Evolutionary conservation across 1,140 invertebrate genomes (phyloP), one percentile per base, ranked within the genome.

Genomic region (Drosophila bipectinata): DNA sequence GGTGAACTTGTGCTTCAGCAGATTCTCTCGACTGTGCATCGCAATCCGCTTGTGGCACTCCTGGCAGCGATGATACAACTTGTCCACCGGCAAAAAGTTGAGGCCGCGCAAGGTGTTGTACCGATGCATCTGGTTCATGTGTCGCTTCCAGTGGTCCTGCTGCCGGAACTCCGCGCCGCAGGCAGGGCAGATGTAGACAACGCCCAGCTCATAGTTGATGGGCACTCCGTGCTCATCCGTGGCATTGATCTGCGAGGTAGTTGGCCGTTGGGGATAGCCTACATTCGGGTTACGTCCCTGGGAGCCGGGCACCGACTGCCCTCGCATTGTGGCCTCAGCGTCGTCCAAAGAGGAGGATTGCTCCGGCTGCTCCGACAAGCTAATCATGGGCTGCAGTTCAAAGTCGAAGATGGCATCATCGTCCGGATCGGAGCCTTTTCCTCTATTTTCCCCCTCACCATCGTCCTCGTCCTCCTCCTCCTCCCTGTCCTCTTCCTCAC

Each of bases 1-100:
- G n/a, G 90, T 91, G 14, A 91, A 91, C 77, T 91, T 91, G 57
- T 91, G 90, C 45, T 91, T 91, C 2, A 91, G 58, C 12, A 91
- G 68, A 72, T 91, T 91, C 49, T 91, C 90, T 9, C 90, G 78
- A 28, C 89, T 90, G 55, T 91, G 90, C 90, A 91, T 91, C 5
- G 90, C 90, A 24, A 91, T 91, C 5, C 79, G 79, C 52, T 91
- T 91, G 21, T 88, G 72, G 47, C 90, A 91, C 47, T 91, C 90
- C 51, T 81, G 52, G 52, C 90, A 91, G 18, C 78, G 77, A 49
- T 91, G 90, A 48, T 91, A 91, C 0, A 91, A 53, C 64, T 91
- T 91, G 59, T 91, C 90, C 12, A 91, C 71, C 45, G 75, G 82
- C 26, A 83, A 62, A 34, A 91, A 91, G 58, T 91, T 91, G 5